Conservation (phyloP, 1,140 invertebrate species). For the Drosophila repleta region DNA sequence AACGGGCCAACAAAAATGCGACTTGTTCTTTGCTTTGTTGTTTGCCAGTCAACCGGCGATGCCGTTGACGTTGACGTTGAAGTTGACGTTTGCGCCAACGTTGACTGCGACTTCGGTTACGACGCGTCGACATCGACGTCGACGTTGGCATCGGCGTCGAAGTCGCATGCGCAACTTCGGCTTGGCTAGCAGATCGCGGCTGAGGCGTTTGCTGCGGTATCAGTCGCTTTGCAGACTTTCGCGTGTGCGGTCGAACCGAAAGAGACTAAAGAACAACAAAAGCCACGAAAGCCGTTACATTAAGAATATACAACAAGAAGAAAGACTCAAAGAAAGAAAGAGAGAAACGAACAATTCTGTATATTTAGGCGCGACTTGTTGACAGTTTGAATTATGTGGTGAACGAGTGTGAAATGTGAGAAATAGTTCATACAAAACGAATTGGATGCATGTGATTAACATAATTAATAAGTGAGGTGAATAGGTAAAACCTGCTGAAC, state of each 20-base stretch:
- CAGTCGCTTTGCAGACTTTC: slow-evolving; percentile 80
- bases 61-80: slow-evolving; percentile 31
- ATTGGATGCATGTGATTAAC: slow-evolving; percentile 63
- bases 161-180: slow-evolving; percentile 70
- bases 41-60: slow-evolving; percentile 41
- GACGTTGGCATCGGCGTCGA: slow-evolving; percentile 21
- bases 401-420: slow-evolving; percentile 53
- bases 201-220: slow-evolving; percentile 48
- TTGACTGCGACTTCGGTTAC: background rate
- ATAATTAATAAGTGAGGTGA: slow-evolving; percentile 69
- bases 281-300: background rate
- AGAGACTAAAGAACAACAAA: slow-evolving; percentile 10
- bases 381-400: slow-evolving; percentile 73
- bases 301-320: slow-evolving; percentile 13
- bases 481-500: slow-evolving; percentile 13
- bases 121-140: slow-evolving; percentile 11
- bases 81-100: slow-evolving; percentile 1
- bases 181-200: slow-evolving; percentile 51
- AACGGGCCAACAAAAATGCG: slow-evolving; percentile 60
- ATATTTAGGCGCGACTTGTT: slow-evolving; percentile 71
- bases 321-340: slow-evolving; percentile 1
- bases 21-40: slow-evolving; percentile 38
- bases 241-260: slow-evolving; percentile 66
- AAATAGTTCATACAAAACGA: slow-evolving; percentile 25
- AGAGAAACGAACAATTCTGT: slow-evolving; percentile 35